Base-by-base conservation (phyloP, 2,888 invertebrate species). In the Agrochola macilenta region DNA sequence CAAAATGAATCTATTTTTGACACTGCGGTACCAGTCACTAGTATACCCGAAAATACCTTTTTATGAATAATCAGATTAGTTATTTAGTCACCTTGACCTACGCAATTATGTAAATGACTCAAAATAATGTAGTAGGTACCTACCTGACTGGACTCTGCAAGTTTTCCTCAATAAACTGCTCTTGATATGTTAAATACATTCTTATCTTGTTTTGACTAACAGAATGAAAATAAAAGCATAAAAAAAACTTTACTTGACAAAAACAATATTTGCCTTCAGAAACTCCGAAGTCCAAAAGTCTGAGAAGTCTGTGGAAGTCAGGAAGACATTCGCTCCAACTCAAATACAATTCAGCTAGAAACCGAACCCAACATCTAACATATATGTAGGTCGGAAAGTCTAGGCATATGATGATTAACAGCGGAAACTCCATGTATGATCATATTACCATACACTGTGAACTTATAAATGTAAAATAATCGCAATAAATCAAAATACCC, bases 81-180 rank as follows among this genome's bases (percentile, higher is more conserved):
- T 64, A 35, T 69, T 26, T 52, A 23, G 26, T 69, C 20, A n/a
- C 54, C n/a, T 61, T 79, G 80, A 52, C 43, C 5, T 11, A 17
- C 57, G 11, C 39, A 49, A n/a, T 81, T 65, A 46, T 30, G 11
- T 74, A 23, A 35, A 68, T 9, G 5, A 17, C 23, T 26, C n/a
- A 26, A 60, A 26, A 46, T 49, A 26, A 7, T 65, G 11, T 63
- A 64, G 1, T n/a, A 57, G 11, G 4, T 54, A 66, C 49, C n/a
- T 66, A 60, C 58, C 65, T 60, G 14, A 49, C 11, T 14, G 39
- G 39, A 57, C 68, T 63, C 20, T n/a, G 2, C 14, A 57, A 12
- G 5, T 66, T 73, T 73, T 63, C 66, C 73, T 80, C 54, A 70
- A 70, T 1, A 49, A 66, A 46, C 26, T 57, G 30, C 30, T 43